phyloP scores from a whole-genome alignment of 2,113 vertebrate species.

The Oncorhynchus tshawytscha region DNA sequence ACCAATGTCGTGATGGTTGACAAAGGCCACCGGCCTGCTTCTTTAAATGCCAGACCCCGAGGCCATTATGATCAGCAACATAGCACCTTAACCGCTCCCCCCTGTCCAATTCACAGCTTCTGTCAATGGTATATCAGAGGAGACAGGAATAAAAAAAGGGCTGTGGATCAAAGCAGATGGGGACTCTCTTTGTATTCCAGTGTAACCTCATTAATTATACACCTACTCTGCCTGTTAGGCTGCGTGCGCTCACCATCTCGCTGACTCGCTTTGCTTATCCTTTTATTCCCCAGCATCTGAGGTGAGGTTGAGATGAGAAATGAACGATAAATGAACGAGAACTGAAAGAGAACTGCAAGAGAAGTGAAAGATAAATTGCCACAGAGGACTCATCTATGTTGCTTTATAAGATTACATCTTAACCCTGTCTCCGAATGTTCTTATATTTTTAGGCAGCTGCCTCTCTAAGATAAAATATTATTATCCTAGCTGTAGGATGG shows the following conservation, averaged over 20 bases:
- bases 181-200: conserved; percentile 25
- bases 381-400: not conserved
- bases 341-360: conserved; percentile 12
- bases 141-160: conserved; percentile 1
- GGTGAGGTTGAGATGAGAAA: not conserved
- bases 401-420: not conserved
- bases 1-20: not conserved
- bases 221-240: conserved; percentile 6
- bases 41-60: not conserved
- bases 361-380: not conserved
- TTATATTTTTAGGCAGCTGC: too few relatives aligned
- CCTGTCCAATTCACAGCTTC: conserved; percentile 5
- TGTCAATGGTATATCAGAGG: conserved; percentile 20
- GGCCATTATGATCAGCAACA: not conserved
- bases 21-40: too few relatives aligned
- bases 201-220: conserved; percentile 49
- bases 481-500: conserved; percentile 15
- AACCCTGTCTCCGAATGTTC: too few relatives aligned
- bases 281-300: not conserved
- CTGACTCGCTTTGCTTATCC: conserved; percentile 36
- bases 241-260: conserved; percentile 25
- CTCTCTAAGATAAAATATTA: not conserved
- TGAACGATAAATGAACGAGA: conserved; percentile 1
- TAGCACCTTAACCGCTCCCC: not conserved
- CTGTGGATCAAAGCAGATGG: not conserved